Base-by-base conservation (phyloP, 2,888 invertebrate genomes). In the Micropterix aruncella region DNA sequence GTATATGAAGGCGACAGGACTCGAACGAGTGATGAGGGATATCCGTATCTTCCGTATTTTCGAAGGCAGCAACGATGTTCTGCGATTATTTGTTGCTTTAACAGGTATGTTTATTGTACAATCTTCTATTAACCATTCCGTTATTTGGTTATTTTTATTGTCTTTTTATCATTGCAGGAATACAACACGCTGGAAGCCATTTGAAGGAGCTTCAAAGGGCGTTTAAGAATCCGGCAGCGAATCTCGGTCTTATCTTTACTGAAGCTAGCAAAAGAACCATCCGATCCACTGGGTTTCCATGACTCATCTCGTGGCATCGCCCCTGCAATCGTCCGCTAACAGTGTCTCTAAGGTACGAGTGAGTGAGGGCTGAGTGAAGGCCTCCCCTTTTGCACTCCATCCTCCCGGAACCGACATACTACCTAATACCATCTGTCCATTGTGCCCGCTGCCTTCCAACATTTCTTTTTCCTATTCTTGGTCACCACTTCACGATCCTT, bases 41-140 rank as follows among this genome's bases (percentile, higher is more conserved):
- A 61, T 93, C 46, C 74, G 92, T 53, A 90, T 94, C 51, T 94
- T 94, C 70, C 72, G 92, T 55, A 94, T 94, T 54, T 94, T 94
- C 60, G 93, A 94, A 64, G 94, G 94, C 50, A 88, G 91, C 42
- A 94, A 94, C 56, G 94, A 94, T 55, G 90, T 94, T 57, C 73
- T 94, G 38, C 67, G 92, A 42, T 66, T 94, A 16, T 92, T 94
- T 62, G 81, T 94, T 40, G 87, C 91, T 1, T 69, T 94, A 2
- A 92, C 91, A 42, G 90, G 89, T 62, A 68, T 47, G 47, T 46
- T 16, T 38, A 43, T 36, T 39, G 37, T 36, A 9, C 7, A 37
- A 16, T 47, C 12, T 18, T 47, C 14, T 14, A 3, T 14, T 19
- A 12, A 40, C 14, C n/a, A n/a, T n/a, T n/a, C n/a, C n/a, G n/a